Evolutionary conservation across 2,888 invertebrate species (phyloP), one percentile per base, ranked within the genome.

Genomic region (Spialia ferax): DNA sequence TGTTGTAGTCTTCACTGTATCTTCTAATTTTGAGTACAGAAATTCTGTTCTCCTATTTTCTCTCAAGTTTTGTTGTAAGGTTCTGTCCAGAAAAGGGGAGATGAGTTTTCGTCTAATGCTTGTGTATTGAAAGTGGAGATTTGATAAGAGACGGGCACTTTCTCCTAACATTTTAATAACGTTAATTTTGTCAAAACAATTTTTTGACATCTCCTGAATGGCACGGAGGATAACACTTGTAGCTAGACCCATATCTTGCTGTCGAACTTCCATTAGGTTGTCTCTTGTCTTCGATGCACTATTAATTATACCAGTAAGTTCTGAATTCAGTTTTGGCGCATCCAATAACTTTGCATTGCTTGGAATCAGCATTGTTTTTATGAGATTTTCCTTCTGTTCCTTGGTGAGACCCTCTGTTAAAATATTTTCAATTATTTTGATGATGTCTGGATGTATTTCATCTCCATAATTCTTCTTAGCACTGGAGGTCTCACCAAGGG

Each of bases 1-100:
- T 8, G 45, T 45, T 18, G 45, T 45, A 0, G 45, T 45, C 10
- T 45, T 45, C 1, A 45, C 45, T 18, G 45, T 45, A 45, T 45
- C 45, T 8, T 45, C 45, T 8, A 45, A 45, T n/a, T 45, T 45
- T 18, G 45, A 45, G 8, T 45, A 45, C 10, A 45, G 18, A 45
- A 45, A 45, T 18, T 45, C 45, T 45, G 45, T 18, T 45, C 45
- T 45, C 18, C n/a, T 45, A n/a, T 45, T 45, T 1, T 45, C 45
- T 45, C 10, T 45, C 1, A 45, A n/a, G 10, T 45, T 45, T 45
- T 45, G 45, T 8, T 45, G 45, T 2, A 45, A 18, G 8, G 45
- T 18, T 8, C 18, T 45, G 8, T 45, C 45, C 10, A 45, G 10
- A 45, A 45, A 45, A 18, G 45, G 45, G 18, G 18, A 45, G 8